phyloP scores from a whole-genome alignment of 2,113 vertebrate genomes.

The Climacteris rufus region DNA sequence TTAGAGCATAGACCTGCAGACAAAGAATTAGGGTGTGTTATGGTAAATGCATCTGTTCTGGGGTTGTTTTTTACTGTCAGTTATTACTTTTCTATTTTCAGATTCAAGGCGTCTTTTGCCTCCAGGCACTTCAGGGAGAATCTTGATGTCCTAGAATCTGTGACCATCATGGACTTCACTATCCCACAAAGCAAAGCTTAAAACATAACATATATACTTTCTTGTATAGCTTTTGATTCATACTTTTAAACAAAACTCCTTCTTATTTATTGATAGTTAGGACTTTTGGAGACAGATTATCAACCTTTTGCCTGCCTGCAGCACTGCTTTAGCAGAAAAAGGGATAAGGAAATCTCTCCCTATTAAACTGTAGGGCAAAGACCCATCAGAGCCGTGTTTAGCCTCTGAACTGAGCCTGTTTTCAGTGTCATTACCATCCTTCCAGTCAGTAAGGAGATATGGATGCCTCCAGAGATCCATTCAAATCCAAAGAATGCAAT shows the following conservation, averaged over 20 bases:
- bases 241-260: not conserved
- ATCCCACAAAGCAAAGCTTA: not conserved
- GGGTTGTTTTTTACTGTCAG: not conserved
- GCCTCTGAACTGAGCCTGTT: not conserved
- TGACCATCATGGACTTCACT: not conserved
- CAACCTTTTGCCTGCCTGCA: not conserved
- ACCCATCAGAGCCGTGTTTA: not conserved
- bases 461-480: not conserved
- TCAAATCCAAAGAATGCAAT: not conserved
- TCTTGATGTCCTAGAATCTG: not conserved
- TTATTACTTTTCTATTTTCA: constrained; percentile 22
- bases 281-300: not conserved
- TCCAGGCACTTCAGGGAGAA: not conserved
- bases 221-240: not conserved
- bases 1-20: not conserved
- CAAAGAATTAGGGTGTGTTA: not conserved
- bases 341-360: not conserved
- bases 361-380: not conserved
- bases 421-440: not conserved
- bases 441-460: not conserved
- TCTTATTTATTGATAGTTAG: not conserved
- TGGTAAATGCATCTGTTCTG: not conserved
- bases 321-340: not conserved
- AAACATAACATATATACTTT: not conserved
- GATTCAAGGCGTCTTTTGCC: not conserved